Conservation (phyloP, 2,113 vertebrate species). For the Panurus biarmicus region DNA sequence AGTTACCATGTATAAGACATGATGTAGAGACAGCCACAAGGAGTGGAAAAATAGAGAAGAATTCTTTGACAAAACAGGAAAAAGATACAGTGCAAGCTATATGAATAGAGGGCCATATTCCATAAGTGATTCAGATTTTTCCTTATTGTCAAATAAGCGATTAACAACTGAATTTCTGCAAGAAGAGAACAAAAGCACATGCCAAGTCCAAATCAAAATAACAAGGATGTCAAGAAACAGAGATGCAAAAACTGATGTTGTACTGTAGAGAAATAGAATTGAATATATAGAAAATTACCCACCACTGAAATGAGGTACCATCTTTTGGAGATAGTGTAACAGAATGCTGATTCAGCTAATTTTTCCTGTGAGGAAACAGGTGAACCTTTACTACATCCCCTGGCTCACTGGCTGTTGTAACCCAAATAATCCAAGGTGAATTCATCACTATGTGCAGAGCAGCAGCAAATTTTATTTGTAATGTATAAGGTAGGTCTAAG, state of each 20-base stretch:
- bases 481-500: not conserved
- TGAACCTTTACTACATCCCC: not conserved
- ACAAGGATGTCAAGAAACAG: not conserved
- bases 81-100: not conserved
- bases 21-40: not conserved
- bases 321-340: not conserved
- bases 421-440: not conserved
- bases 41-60: not conserved
- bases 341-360: not conserved
- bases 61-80: not conserved
- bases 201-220: not conserved
- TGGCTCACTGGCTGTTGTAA: not conserved
- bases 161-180: not conserved
- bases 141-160: not conserved
- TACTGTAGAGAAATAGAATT: not conserved
- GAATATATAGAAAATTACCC: not conserved
- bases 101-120: not conserved
- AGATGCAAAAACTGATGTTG: not conserved
- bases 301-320: not conserved
- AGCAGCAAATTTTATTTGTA: not conserved
- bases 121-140: not conserved
- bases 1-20: not conserved
- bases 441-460: not conserved
- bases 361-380: not conserved
- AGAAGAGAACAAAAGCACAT: not conserved